Evolutionary conservation across 2,113 vertebrate species (phyloP), one percentile per base, ranked within the genome.

Genomic region (Spea multiplicata): DNA sequence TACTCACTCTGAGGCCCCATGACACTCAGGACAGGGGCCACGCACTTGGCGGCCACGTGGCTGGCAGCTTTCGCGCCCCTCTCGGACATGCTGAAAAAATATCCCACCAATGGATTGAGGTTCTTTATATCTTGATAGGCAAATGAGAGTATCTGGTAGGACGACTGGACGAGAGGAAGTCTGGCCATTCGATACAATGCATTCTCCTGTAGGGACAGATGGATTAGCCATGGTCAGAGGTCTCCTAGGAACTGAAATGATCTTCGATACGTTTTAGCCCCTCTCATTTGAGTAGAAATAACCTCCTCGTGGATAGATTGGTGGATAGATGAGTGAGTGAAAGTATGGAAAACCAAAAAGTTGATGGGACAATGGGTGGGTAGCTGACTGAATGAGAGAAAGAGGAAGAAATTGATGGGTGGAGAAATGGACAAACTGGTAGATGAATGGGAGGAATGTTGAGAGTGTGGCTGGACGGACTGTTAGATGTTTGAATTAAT

Each of bases 1-100:
- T n/a, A 85, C 90, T 50, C 76, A 93, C 92, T 86, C 81, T 91
- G 89, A 0, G 88, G 84, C 78, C 89, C 83, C 83, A 93, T 85
- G 4, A 81, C 89, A 76, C 85, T 82, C 6, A 93, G 69, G 0
- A 93, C 71, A 10, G 91, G 90, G 1, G 83, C 82, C 44, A 87
- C 88, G 9, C 72, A 73, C 17, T 14, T 81, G 71, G 85, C 14
- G 8, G 89, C 88, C 10, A 81, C 82, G 2, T 81, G 57, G 12
- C 87, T 85, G 50, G 85, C 13, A 5, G 66, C 83, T 14, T 82
- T 84, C 44, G 90, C 81, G 0, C 90, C 76, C 0, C 85, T 50
- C 83, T 91, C 87, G 0, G 87, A 88, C 4, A 84, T 76, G 0
- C 71, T 86, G 5, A 87, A 90, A 84, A 92, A 76, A 75, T 90